Evolutionary conservation across 2,797 vertebrate genomes (phyloP), one percentile per base, ranked within the genome.

Genomic region (Pempheris klunzingeri): DNA sequence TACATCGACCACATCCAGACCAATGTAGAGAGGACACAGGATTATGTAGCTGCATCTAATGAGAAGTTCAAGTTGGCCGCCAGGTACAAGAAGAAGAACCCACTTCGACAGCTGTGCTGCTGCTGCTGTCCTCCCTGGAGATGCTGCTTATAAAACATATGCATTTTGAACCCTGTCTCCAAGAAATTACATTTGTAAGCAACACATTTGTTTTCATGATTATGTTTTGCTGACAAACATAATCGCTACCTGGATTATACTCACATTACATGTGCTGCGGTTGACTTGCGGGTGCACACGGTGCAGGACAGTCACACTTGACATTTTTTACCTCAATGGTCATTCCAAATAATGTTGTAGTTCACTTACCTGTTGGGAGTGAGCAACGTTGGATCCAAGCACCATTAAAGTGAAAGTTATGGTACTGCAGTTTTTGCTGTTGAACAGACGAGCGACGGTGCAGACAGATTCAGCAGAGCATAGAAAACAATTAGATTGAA

Each of bases 1-100:
- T 91, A 93, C 81, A 95, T 99, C 14, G 95, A 99, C 68, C 97
- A 95, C 87, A 98, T 99, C 71, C 96, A 99, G 93, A 95, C 96
- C 57, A 95, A 92, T 64, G 92, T 98, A 22, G 95, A 95, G 62
- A 93, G 93, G 46, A 96, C 97, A 3, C 95, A 97, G 80, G 97
- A 99, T 70, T 99, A 96, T 2, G 94, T 97, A 52, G 92, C 82
- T 28, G 90, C 39, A 2, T 92, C 95, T 52, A 97, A 87, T 47
- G 97, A 99, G 86, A 97, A 97, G 87, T 97, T 99, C 78, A 96
- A 96, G 82, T 80, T 94, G 61, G 98, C 98, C 28, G 94, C 94
- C 36, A 96, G 93, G 72, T 99, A 99, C 70, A 96, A 92, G 88
- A 97, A 91, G 89, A 97, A 92, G 84, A 97, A 97, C 78, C 97